phyloP scores from a whole-genome alignment of 2,113 vertebrate genomes.

The Atlantisia rogersi region DNA sequence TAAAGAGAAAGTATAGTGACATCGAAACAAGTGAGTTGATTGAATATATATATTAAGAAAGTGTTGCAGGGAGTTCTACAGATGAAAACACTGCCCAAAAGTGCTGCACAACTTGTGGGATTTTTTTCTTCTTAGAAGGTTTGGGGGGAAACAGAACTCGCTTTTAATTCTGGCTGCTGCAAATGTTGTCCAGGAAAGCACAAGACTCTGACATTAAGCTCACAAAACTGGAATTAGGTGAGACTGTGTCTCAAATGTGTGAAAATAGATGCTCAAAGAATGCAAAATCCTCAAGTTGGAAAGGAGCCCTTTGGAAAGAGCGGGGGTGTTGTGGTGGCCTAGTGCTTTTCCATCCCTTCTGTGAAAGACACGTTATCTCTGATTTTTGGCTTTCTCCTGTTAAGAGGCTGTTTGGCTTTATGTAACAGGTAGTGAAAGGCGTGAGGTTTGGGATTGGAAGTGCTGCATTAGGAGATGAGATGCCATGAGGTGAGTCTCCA shows the following conservation, averaged over 20 bases:
- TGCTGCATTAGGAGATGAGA: background rate
- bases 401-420: background rate
- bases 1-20: background rate
- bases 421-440: background rate
- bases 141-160: background rate
- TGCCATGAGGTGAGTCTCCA: accelerated
- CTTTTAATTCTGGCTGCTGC: background rate
- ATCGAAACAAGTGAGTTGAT: background rate
- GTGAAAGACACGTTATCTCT: background rate
- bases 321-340: background rate
- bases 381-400: background rate
- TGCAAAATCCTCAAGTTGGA: background rate
- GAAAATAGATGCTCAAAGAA: slow-evolving; percentile 3
- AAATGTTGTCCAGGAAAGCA: slow-evolving; percentile 19
- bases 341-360: background rate
- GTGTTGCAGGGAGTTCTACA: background rate
- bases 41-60: background rate
- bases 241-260: background rate
- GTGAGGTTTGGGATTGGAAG: background rate
- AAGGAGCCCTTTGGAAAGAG: background rate
- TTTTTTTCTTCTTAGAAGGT: background rate
- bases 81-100: background rate
- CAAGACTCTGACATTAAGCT: background rate
- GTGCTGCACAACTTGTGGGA: background rate
- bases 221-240: slow-evolving; percentile 1